phyloP scores from a whole-genome alignment of 1,140 invertebrate species.

The Pseudoatta argentina region DNA sequence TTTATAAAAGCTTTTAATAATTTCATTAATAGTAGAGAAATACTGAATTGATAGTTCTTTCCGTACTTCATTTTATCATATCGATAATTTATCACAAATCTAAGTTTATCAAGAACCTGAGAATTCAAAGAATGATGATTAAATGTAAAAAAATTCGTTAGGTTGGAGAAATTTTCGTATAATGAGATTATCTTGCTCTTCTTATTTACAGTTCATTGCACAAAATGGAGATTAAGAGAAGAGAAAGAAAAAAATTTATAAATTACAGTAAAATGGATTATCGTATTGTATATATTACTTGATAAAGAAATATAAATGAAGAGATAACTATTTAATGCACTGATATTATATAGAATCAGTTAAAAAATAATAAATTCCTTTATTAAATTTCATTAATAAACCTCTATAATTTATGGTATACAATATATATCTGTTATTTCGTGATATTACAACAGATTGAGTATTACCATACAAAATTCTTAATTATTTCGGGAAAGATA shows the following conservation, averaged over 20 bases:
- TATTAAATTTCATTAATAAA: no score
- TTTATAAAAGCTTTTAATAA: not conserved
- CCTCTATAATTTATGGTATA: no score
- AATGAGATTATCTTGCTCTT: conserved; percentile 28
- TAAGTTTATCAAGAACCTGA: not conserved
- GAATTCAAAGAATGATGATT: not conserved
- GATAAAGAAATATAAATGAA: not conserved
- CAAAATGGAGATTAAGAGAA: conserved; percentile 23
- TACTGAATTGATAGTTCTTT: not conserved
- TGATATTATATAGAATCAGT: not conserved
- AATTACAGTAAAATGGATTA: conserved; percentile 4
- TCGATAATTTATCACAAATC: conserved; percentile 16
- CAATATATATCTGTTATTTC: no score
- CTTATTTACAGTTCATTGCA: not conserved
- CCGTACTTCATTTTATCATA: not conserved
- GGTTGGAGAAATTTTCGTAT: conserved; percentile 14
- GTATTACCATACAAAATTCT: no score
- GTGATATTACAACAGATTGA: no score
- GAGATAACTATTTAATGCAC: not conserved
- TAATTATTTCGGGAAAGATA: no score
- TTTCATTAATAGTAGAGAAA: not conserved
- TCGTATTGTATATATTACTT: conserved; percentile 5
- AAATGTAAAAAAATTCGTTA: not conserved
- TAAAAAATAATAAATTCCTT: not conserved
- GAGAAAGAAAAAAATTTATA: not conserved